These are phyloP conservation scores for Dexiosoma caninum DNA, from an alignment of 2,888 invertebrate species.

Conservation along the genomic window DNA sequence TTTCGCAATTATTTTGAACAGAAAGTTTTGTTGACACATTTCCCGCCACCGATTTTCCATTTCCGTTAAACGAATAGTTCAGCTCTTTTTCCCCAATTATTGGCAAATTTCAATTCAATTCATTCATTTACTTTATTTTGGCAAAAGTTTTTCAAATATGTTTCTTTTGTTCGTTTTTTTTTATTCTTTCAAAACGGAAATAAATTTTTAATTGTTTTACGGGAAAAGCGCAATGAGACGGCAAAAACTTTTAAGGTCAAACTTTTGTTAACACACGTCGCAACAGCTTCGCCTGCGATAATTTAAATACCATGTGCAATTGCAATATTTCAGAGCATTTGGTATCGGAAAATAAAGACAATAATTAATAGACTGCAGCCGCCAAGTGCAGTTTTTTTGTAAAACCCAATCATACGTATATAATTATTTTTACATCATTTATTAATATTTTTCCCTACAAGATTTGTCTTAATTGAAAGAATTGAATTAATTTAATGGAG, in stretches of 20 bases:
- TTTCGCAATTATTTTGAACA: constrained; percentile 4
- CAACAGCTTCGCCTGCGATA: background rate
- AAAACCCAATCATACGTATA: constrained; percentile 7
- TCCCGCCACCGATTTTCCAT: constrained; percentile 20
- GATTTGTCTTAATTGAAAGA: constrained; percentile 16
- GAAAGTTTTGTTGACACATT: background rate
- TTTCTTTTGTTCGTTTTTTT: no score
- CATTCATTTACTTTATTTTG: background rate
- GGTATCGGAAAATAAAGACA: no score
- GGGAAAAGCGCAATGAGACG: background rate
- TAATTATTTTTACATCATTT: constrained; percentile 29
- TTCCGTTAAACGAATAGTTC: constrained; percentile 30
- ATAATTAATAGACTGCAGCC: background rate
- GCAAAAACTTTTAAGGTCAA: constrained; percentile 42
- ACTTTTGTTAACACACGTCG: constrained; percentile 4
- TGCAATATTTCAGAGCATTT: background rate
- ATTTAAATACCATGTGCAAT: background rate
- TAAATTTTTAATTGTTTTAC: constrained; percentile 47
- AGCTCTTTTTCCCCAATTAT: background rate
- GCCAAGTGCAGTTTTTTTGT: background rate
- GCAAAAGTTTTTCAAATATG: constrained; percentile 36
- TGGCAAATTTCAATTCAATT: constrained; percentile 2
- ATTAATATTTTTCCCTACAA: background rate
- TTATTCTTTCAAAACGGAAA: constrained; percentile 33
- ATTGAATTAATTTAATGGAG: background rate